Evolutionary conservation across 2,113 vertebrate species (phyloP), one percentile per base, ranked within the genome.

Genomic region (Chunga burmeisteri): DNA sequence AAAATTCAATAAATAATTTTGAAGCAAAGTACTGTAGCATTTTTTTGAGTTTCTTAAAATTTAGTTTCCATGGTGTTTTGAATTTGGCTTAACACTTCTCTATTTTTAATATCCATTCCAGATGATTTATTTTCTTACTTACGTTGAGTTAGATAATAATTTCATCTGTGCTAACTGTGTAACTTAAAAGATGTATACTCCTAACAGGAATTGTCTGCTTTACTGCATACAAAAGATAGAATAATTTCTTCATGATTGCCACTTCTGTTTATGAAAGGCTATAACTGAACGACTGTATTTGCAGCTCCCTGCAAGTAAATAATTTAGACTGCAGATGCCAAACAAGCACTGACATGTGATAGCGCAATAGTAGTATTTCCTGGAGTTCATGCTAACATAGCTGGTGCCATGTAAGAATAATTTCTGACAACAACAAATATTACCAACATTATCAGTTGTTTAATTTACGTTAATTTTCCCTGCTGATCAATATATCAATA

Each of bases 401-500:
- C 71, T 70, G 38, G 21, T 84, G 89, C 34, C 49, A 44, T 2
- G 0, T 42, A 53, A 62, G 58, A 83, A 58, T 68, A n/a, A 58
- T 67, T 50, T 91, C 34, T 93, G 66, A 6, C 42, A 89, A 44
- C 68, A 59, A 52, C 42, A 87, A 74, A 78, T 74, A 81, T 63
- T 92, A 59, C 42, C 58, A 73, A 15, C 27, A 16, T 88, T 92
- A 88, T 86, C 82, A 91, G 67, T 67, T 90, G 56, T 73, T 96
- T 88, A 79, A 88, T 96, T 96, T 92, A 34, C 46, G 50, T 90
- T 81, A 49, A 65, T 94, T 97, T 93, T 59, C 49, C 73, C 70
- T 16, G 40, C n/a, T 92, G 73, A 97, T 68, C 42, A 84, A 78
- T 71, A 63, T 72, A 89, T 96, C 80, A 95, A 94, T 97, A 96